phyloP scores from a whole-genome alignment of 2,888 invertebrate species.

The Xestia sexstrigata region DNA sequence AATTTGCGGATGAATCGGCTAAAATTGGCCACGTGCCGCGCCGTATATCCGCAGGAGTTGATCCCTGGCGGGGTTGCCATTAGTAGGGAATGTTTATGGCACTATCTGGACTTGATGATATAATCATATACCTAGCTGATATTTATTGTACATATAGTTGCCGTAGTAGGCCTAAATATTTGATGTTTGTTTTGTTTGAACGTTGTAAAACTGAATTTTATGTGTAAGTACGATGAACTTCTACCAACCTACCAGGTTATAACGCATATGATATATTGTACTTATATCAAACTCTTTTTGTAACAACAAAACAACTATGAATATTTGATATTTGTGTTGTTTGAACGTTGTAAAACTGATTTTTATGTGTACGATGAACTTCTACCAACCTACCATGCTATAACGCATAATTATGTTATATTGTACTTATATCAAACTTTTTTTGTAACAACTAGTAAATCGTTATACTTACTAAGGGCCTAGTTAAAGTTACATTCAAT shows the following conservation, averaged over 20 bases:
- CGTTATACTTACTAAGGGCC: too few relatives aligned
- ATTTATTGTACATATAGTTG: constrained; percentile 27
- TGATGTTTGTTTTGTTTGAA: not conserved
- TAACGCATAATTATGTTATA: not conserved
- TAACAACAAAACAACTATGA: not conserved
- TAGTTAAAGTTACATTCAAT: not conserved
- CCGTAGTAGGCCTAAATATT: not conserved
- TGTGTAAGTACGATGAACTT: not conserved
- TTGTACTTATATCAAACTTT: not conserved
- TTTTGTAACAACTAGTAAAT: not conserved
- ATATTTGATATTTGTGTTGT: not conserved
- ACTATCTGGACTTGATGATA: constrained; percentile 45
- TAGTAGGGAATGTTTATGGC: constrained; percentile 35
- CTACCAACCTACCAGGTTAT: not conserved
- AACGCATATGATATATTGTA: not conserved
- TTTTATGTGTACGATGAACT: not conserved
- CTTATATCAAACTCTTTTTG: not conserved
- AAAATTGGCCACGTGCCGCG: constrained; percentile 79
- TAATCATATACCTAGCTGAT: constrained; percentile 28
- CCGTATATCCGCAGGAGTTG: constrained; percentile 67
- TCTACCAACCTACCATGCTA: not conserved
- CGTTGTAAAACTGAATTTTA: not conserved
- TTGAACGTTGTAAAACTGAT: not conserved
- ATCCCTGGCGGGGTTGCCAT: constrained; percentile 57
- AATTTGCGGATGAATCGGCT: constrained; percentile 77